phyloP scores from a whole-genome alignment of 2,113 vertebrate genomes.

The Ophiodon elongatus region DNA sequence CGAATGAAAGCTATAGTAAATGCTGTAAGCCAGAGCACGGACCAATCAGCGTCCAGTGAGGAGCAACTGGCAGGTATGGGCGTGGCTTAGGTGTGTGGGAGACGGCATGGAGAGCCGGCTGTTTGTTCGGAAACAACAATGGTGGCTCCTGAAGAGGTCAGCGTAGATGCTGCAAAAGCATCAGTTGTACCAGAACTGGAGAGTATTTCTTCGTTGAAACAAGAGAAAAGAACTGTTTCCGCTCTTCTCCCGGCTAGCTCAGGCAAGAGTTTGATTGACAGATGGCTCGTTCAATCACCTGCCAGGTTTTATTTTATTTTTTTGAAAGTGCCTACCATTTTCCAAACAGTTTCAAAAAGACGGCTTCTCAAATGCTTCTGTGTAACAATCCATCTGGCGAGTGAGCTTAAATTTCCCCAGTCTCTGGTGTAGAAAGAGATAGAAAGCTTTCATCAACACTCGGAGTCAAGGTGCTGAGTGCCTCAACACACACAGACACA shows the following conservation, averaged over 20 bases:
- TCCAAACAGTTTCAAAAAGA: background rate
- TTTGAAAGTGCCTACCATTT: background rate
- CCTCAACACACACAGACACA: conserved; percentile 29
- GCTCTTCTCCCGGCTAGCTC: background rate
- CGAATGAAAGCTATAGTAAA: background rate
- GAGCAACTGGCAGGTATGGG: background rate
- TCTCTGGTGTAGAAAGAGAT: conserved; percentile 40
- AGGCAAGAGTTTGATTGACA: background rate
- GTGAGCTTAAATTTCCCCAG: background rate
- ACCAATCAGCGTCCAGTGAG: background rate
- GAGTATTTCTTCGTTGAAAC: background rate
- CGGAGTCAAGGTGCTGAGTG: conserved; percentile 33
- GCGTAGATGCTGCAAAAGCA: background rate
- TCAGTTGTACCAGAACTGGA: background rate
- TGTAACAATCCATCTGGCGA: background rate
- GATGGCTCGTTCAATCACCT: background rate
- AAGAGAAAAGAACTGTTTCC: background rate
- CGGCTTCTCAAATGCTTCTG: background rate
- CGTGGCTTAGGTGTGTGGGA: background rate
- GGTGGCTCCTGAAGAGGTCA: background rate
- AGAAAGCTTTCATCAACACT: conserved; percentile 47
- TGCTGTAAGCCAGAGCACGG: background rate
- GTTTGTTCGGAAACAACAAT: no score
- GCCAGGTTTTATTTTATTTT: background rate
- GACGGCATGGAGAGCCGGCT: background rate